Conservation (phyloP, 2,888 invertebrate genomes). For the Eulithis prunata region DNA sequence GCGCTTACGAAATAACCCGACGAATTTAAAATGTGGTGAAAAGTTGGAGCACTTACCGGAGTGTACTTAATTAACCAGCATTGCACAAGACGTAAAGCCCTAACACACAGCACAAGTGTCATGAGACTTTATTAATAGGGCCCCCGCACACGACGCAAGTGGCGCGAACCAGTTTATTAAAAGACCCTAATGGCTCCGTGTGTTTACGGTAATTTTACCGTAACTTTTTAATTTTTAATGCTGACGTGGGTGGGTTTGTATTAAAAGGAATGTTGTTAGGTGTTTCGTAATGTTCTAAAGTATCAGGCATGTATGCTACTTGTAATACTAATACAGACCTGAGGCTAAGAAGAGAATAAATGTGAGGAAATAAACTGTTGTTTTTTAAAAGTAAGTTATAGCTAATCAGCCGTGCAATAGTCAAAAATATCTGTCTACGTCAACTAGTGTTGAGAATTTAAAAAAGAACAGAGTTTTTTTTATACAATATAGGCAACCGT, state of each 20-base stretch:
- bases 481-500: too few species aligned
- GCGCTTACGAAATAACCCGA: background rate
- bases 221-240: conserved; percentile 39
- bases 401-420: too few species aligned
- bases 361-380: too few species aligned
- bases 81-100: conserved; percentile 21
- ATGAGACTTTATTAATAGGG: conserved; percentile 24
- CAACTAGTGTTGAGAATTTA: too few species aligned
- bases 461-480: too few species aligned
- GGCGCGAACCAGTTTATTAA: conserved; percentile 38
- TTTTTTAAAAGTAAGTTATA: too few species aligned
- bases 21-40: conserved; percentile 6
- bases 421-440: too few species aligned
- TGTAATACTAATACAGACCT: too few species aligned
- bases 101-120: conserved; percentile 19
- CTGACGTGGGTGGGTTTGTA: conserved; percentile 10
- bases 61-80: conserved; percentile 30
- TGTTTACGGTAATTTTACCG: conserved; percentile 33
- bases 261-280: conserved; percentile 13
- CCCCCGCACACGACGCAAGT: conserved; percentile 22
- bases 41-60: conserved; percentile 15
- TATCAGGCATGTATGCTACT: background rate
- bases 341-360: too few species aligned
- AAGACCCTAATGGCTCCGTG: conserved; percentile 34
- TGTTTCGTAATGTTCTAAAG: conserved; percentile 18